These are phyloP conservation scores for Amphipyra berbera DNA, from an alignment of 2,888 invertebrate genomes.

Conservation along the genomic window DNA sequence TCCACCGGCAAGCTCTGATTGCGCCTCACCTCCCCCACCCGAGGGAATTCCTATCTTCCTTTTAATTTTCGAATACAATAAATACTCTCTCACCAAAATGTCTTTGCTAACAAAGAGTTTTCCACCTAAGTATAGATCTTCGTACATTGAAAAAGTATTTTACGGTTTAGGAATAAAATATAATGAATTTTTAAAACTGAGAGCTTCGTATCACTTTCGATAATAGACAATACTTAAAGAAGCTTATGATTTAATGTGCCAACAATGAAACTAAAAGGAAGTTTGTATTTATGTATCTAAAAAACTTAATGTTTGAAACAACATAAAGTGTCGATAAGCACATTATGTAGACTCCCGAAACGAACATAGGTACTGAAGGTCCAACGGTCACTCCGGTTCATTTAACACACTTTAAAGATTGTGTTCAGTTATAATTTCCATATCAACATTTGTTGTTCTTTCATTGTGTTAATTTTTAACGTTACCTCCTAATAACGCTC, in stretches of 20 bases:
- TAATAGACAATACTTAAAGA: constrained; percentile 4
- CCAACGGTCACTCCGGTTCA: constrained; percentile 41
- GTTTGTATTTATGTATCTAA: constrained; percentile 24
- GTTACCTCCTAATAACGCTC: constrained; percentile 11
- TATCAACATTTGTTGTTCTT: constrained; percentile 44
- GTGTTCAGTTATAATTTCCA: constrained; percentile 31
- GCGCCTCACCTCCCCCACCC: constrained; percentile 75
- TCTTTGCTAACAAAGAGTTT: constrained; percentile 70
- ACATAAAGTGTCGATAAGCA: constrained; percentile 42
- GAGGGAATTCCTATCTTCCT: constrained; percentile 80
- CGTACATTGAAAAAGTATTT: constrained; percentile 41
- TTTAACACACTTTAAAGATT: constrained; percentile 43
- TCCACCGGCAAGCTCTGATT: constrained; percentile 86
- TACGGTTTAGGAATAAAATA: constrained; percentile 24
- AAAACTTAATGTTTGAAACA: constrained; percentile 23
- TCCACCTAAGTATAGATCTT: constrained; percentile 45
- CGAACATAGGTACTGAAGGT: constrained; percentile 12
- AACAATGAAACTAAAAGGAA: constrained; percentile 6
- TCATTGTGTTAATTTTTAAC: constrained; percentile 28
- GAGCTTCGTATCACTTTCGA: constrained; percentile 13
- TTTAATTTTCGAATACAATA: constrained; percentile 89
- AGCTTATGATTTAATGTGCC: constrained; percentile 3
- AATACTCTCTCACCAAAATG: constrained; percentile 79
- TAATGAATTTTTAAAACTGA: constrained; percentile 34
- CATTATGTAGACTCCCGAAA: constrained; percentile 26